Base-by-base conservation (phyloP, 2,888 invertebrate genomes). In the Idaea biselata region DNA sequence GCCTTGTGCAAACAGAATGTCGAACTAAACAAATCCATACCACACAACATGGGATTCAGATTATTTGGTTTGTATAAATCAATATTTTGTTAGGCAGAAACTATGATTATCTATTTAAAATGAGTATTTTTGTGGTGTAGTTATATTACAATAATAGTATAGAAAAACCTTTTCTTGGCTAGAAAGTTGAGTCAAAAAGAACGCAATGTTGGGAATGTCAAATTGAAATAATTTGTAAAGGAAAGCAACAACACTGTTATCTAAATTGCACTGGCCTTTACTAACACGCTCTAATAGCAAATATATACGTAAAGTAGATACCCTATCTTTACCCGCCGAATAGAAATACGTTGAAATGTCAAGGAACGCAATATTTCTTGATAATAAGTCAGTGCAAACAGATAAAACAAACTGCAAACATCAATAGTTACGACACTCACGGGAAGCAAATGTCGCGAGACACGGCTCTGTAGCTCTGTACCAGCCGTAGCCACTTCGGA, bases 361-460 rank as follows among this genome's bases (percentile, higher is more conserved):
- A 68, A 68, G 56, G 56, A 64, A 63, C 61, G 57, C 63, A 60
- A 58, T 62, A 60, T 66, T 60, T 67, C 66, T 66, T 73, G 72
- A 73, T 75, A 78, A 75, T 72, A 72, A 69, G 61, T 67, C 69
- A 66, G 67, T 68, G 68, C 74, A 70, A 72, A 73, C 68, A 76
- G 73, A 77, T 74, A 77, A 77, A 75, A 74, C 73, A 78, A 76
- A 80, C 71, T 74, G 75, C 74, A 73, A 75, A 76, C 76, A 75
- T 80, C 68, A 71, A 76, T 72, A 76, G 77, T 79, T 77, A 79
- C 79, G 73, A 81, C 76, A 79, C 69, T 68, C 63, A 60, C 71
- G 68, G 70, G 69, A 69, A 68, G 73, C 76, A 77, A 82, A 77
- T 78, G 77, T 73, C 74, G 72, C 72, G 65, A 71, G 68, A 72